A percentile compares a stretch with the other conserved stretches of the same genome.
phyloP scores from a whole-genome alignment of 2,888 invertebrate species.

The Endomychus coccineus region DNA sequence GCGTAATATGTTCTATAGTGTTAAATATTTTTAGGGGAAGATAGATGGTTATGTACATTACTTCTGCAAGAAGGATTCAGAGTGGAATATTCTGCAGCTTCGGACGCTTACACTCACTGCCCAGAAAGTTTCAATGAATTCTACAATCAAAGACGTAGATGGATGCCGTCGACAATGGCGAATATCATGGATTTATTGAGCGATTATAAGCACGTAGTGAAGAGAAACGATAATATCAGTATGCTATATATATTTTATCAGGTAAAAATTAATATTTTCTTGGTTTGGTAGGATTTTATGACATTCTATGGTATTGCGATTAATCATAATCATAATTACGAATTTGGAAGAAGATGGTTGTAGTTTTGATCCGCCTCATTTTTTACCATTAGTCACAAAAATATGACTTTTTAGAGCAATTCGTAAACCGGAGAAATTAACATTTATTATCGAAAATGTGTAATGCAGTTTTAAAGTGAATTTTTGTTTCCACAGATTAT shows the following conservation, averaged over 20 bases:
- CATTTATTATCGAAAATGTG: too few species aligned
- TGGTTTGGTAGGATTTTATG: too few species aligned
- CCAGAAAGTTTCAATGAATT: conserved; percentile 91
- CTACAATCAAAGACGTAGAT: conserved; percentile 87
- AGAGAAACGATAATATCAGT: conserved; percentile 84
- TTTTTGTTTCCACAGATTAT: conserved; percentile 51
- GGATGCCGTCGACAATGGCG: conserved; percentile 95
- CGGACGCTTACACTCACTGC: conserved; percentile 90
- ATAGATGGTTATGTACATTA: conserved; percentile 91
- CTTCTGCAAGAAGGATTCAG: conserved; percentile 85
- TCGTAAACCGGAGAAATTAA: too few species aligned
- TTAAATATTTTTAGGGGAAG: conserved; percentile 59
- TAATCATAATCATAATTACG: too few species aligned
- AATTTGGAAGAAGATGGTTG: too few species aligned
- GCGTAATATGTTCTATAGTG: too few species aligned
- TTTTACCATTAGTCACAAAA: too few species aligned
- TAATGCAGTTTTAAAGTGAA: too few species aligned
- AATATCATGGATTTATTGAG: conserved; percentile 84
- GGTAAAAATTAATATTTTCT: conserved; percentile 33
- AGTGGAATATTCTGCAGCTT: conserved; percentile 91
- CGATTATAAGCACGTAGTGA: conserved; percentile 70
- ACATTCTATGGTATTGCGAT: too few species aligned
- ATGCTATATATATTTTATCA: conserved; percentile 70
- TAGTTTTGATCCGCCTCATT: too few species aligned
- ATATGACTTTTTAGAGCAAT: too few species aligned